Base-by-base conservation (phyloP, 2,888 invertebrate genomes). In the Priocnemis perturbator region DNA sequence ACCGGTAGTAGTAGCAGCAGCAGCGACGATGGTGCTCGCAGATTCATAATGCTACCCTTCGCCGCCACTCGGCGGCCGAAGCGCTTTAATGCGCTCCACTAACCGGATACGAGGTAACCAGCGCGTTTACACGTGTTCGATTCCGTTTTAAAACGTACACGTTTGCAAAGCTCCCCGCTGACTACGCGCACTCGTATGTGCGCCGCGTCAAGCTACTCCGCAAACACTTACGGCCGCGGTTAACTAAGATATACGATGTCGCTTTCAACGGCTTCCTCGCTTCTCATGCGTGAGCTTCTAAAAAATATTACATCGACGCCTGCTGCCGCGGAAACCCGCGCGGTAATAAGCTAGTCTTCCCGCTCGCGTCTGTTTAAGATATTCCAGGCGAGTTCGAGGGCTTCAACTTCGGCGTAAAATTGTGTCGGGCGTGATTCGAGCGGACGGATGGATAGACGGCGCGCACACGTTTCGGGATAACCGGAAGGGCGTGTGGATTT, bases 121-220 rank as follows among this genome's bases (percentile, higher is more conserved):
- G 59, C 59, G 69, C 73, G 64, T 78, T 78, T 71, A 74, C 76
- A 78, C 77, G 74, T 69, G 75, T 73, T 66, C 67, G 64, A 64
- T 78, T 64, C 71, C 76, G 70, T 48, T 80, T 76, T 69, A 71
- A 68, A 60, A 71, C 62, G 45, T 64, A 26, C 14, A 21, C 5
- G 2, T 15, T 50, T n/a, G 20, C 19, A 56, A 37, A 17, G 37
- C 37, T 11, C 14, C 26, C 3, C 11, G 30, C 15, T n/a, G n/a
- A n/a, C n/a, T n/a, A n/a, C 15, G 53, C 53, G 44, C 45, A 52
- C 21, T 37, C 19, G 53, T 17, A 21, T 17, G 53, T 37, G 1
- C 20, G 14, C 2, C 20, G 14, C 2, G 19, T 37, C 17, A 50
- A 17, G 50, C 50, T 14, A 9, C 50, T 9, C 19, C 3, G 50